Evolutionary conservation across 2,888 invertebrate species (phyloP), one percentile per base, ranked within the genome.

Genomic region (Calameuta pallipes): DNA sequence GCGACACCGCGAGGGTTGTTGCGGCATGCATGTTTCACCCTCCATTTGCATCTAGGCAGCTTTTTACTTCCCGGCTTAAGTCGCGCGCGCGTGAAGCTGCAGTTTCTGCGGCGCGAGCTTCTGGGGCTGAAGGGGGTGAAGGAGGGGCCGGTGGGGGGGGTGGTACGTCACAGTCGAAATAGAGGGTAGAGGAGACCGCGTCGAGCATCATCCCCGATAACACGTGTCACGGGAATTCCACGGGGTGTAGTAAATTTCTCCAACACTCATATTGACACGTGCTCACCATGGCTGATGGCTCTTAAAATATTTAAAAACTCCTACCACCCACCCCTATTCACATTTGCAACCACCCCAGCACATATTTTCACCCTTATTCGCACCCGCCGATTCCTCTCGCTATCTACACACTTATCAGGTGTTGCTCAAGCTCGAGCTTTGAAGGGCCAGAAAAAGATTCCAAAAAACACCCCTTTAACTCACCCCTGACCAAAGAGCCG

Each of bases 1-100:
- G 31, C 56, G 31, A 71, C 71, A 33, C 71, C 31, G 71, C 71
- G 31, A 33, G 71, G 31, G 31, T 71, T 71, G 9, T 31, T 71
- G 71, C 70, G 78, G 80, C 85, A 85, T 87, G 86, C 85, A 88
- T 88, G 85, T 86, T 87, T 86, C 80, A 86, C 77, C 81, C 80
- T 80, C 75, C 79, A 86, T 86, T 87, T 86, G 86, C 86, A 88
- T 87, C 82, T 78, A 76, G 79, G 80, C 75, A 79, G 80, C 77
- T 83, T 85, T 85, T 85, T 87, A 86, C 85, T 85, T 56, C 84
- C 79, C 78, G 83, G 80, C 80, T 80, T 78, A 69, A 75, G 79
- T 75, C 79, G 12, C 69, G 71, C 77, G 75, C 69, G 74, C 74
- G 74, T 56, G 15, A 12, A 56, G 71, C 33, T 15, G 37, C 33